Percentiles rank a stretch among this genome's conserved stretches.
Evolutionary conservation across 53 echinoderm and acorn worm genomes (phyloP).

Genomic region (Glandiceps talaboti): DNA sequence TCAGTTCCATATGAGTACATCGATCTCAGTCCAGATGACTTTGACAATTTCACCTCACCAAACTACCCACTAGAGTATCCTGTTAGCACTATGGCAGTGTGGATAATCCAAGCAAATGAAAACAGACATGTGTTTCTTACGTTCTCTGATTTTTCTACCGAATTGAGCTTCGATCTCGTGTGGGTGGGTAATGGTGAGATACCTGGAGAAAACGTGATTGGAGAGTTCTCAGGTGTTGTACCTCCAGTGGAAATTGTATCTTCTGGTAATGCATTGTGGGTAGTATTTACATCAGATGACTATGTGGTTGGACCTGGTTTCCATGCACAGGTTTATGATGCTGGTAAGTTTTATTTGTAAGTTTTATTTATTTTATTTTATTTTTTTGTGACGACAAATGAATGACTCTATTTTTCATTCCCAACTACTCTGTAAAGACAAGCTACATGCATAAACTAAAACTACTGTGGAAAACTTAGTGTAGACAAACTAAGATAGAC

Average conservation of each 20-base stretch:
- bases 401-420: too few species aligned
- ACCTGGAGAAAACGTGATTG: background rate
- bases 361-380: too few species aligned
- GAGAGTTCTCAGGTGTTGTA: background rate
- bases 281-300: background rate
- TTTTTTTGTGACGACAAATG: too few species aligned
- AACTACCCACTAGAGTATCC: background rate
- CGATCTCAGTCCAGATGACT: background rate
- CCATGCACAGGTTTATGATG: background rate
- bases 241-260: background rate
- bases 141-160: background rate
- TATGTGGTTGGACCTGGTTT: background rate
- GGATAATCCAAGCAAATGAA: background rate
- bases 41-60: background rate
- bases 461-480: too few species aligned
- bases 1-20: too few species aligned
- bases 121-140: background rate
- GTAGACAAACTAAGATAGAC: too few species aligned
- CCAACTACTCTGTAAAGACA: too few species aligned
- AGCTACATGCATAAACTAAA: too few species aligned
- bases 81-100: background rate
- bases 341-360: too few species aligned
- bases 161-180: background rate
- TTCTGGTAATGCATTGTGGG: background rate
- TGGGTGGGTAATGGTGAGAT: background rate